These are phyloP conservation scores for Poecile montanus DNA, from an alignment of 2,797 vertebrate genomes.

Conservation along the genomic window DNA sequence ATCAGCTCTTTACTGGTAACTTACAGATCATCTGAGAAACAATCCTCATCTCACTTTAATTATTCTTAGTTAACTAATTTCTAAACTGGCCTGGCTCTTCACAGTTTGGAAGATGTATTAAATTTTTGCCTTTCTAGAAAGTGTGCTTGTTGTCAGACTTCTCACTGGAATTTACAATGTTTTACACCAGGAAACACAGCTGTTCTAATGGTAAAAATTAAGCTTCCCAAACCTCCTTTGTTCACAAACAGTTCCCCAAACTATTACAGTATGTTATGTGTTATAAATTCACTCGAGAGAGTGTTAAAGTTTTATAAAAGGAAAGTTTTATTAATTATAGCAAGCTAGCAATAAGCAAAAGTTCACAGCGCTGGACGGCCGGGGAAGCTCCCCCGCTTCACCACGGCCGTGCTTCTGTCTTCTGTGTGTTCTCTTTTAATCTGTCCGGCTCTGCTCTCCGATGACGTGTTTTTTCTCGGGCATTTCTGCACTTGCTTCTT, in stretches of 20 bases:
- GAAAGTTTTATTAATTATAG: no score
- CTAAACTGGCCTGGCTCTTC: neutral
- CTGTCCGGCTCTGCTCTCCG: no score
- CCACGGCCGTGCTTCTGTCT: no score
- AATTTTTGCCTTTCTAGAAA: neutral
- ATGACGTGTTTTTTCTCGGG: no score
- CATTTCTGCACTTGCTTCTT: no score
- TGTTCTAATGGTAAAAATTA: neutral
- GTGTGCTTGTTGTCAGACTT: neutral
- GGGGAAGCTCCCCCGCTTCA: no score
- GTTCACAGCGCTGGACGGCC: no score
- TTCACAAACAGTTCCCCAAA: neutral
- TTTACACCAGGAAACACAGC: neutral
- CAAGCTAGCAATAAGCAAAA: no score
- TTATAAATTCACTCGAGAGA: no score
- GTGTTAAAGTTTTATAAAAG: no score
- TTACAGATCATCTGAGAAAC: neutral
- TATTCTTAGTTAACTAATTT: neutral
- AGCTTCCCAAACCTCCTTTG: neutral
- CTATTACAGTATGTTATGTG: neutral
- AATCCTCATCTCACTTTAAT: neutral
- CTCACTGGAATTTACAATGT: neutral
- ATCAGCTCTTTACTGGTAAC: neutral
- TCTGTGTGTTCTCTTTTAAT: no score
- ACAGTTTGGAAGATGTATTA: neutral